Conservation (phyloP, 2,888 invertebrate species). For the Orchesellides sinensis region DNA sequence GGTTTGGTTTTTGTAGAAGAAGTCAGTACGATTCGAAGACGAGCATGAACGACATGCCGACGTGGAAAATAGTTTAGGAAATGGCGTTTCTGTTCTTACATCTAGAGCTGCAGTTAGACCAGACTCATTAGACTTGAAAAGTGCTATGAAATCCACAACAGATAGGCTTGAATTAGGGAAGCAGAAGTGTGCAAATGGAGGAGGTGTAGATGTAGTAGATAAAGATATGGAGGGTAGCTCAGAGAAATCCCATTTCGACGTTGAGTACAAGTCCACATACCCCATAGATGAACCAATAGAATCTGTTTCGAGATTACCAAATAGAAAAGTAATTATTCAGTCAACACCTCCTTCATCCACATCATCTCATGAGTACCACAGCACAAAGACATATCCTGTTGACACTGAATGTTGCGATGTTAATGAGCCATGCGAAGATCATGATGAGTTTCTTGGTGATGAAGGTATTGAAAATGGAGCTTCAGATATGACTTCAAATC, state of each 20-base stretch:
- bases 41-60: conserved; percentile 54
- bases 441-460: conserved; percentile 51
- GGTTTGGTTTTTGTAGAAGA: conserved; percentile 68
- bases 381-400: conserved; percentile 76
- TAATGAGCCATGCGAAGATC: conserved; percentile 76
- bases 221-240: conserved; percentile 31
- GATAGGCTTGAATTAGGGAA: background rate
- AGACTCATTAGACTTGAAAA: conserved; percentile 46
- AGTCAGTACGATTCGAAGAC: conserved; percentile 74
- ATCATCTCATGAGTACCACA: background rate
- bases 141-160: conserved; percentile 46
- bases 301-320: conserved; percentile 25
- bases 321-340: no score
- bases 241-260: conserved; percentile 49
- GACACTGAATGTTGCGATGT: conserved; percentile 79
- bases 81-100: conserved; percentile 19
- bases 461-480: conserved; percentile 55
- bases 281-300: conserved; percentile 86
- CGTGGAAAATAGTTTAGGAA: conserved; percentile 37
- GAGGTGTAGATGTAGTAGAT: background rate
- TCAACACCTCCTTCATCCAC: background rate
- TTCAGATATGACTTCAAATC: conserved; percentile 22
- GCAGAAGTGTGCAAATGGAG: conserved; percentile 2
- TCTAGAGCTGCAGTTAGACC: conserved; percentile 4
- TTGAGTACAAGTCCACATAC: conserved; percentile 84